These are phyloP conservation scores for Drosophila merina DNA, from an alignment of 2,888 invertebrate genomes.

Conservation along the genomic window DNA sequence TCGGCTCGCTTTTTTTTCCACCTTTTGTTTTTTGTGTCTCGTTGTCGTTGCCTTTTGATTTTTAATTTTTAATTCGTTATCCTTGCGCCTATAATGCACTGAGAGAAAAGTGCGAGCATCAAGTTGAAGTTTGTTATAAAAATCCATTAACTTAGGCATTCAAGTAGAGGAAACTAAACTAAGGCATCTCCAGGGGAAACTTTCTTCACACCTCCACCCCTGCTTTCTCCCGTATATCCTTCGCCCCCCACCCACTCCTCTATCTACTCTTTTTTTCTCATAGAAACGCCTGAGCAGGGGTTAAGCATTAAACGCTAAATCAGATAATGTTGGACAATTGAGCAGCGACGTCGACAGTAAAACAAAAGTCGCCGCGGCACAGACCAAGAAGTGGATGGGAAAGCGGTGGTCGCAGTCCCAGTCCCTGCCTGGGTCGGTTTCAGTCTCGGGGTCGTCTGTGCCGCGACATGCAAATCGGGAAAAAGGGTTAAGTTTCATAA, in stretches of 20 bases:
- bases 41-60: slow-evolving; percentile 73
- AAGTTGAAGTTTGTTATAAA: too few relatives aligned
- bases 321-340: slow-evolving; percentile 80
- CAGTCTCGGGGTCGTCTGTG: slow-evolving; percentile 12
- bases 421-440: too few relatives aligned
- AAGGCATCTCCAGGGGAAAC: too few relatives aligned
- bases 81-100: slow-evolving; percentile 64
- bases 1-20: slow-evolving; percentile 45
- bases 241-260: neutral
- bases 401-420: slow-evolving; percentile 7
- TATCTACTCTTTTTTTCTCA: neutral
- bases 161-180: too few relatives aligned
- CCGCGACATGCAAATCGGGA: slow-evolving; percentile 60
- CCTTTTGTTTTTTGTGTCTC: slow-evolving; percentile 58
- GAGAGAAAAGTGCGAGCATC: neutral
- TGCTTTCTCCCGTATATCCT: too few relatives aligned
- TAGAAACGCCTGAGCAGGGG: slow-evolving; percentile 58
- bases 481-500: slow-evolving; percentile 61
- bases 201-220: too few relatives aligned
- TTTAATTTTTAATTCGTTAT: slow-evolving; percentile 82
- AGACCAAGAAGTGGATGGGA: slow-evolving; percentile 3
- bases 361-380: slow-evolving; percentile 62
- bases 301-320: slow-evolving; percentile 79
- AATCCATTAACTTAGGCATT: too few relatives aligned
- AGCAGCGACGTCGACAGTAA: slow-evolving; percentile 73